Percentiles rank a stretch among this genome's conserved stretches.
Evolutionary conservation across 1,140 invertebrate species (phyloP).

Genomic region (Galleria mellonella): DNA sequence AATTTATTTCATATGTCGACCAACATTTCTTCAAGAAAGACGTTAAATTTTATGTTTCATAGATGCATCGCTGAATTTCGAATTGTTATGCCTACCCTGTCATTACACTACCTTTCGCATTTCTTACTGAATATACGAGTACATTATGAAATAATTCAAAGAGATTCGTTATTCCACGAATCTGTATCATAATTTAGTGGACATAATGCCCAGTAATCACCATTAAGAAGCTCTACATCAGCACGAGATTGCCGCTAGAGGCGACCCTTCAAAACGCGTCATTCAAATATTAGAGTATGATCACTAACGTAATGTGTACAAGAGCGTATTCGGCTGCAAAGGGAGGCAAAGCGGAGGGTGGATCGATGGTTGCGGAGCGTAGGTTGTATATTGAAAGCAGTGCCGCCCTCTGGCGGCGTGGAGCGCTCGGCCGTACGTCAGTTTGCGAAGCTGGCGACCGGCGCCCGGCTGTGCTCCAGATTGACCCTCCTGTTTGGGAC

Average conservation of each 20-base stretch:
- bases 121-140: too few species aligned
- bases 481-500: neutral
- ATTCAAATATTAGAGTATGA: slow-evolving; percentile 8
- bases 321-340: slow-evolving; percentile 7
- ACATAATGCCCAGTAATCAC: slow-evolving; percentile 33
- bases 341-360: slow-evolving; percentile 29
- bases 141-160: neutral
- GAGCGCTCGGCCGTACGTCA: slow-evolving; percentile 10
- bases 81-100: too few species aligned
- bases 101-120: too few species aligned
- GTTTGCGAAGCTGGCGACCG: slow-evolving; percentile 19
- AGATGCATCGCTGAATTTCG: too few species aligned
- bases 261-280: neutral
- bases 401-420: slow-evolving; percentile 32
- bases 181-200: slow-evolving; percentile 7
- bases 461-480: slow-evolving; percentile 14
- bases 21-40: too few species aligned
- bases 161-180: neutral
- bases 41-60: too few species aligned
- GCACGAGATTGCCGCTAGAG: slow-evolving; percentile 17
- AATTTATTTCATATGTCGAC: too few species aligned
- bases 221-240: slow-evolving; percentile 40
- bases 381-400: slow-evolving; percentile 8
- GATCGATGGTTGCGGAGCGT: slow-evolving; percentile 50
- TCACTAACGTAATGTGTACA: slow-evolving; percentile 14